Evolutionary conservation across 2,797 vertebrate genomes (phyloP).

Genomic region (Chiloscyllium punctatum): DNA sequence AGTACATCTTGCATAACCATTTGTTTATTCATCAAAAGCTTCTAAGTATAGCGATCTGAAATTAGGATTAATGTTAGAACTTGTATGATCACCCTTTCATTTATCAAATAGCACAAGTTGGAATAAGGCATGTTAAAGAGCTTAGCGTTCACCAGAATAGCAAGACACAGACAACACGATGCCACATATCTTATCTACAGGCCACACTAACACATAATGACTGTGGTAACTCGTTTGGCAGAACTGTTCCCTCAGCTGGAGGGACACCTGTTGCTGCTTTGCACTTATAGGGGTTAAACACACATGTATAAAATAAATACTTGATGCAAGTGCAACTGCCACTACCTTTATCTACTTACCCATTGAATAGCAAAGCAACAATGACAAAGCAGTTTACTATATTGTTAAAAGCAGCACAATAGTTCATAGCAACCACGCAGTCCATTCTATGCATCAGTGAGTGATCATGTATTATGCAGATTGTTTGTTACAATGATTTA

Average conservation of each 20-base stretch:
- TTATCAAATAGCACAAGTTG: background rate
- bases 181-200: background rate
- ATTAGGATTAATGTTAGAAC: background rate
- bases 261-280: background rate
- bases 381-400: background rate
- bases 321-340: background rate
- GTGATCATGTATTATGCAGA: background rate
- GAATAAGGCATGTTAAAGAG: background rate
- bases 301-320: background rate
- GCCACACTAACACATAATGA: background rate
- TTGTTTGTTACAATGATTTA: background rate
- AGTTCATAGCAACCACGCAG: background rate
- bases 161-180: background rate
- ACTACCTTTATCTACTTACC: background rate
- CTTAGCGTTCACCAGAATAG: background rate
- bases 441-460: background rate
- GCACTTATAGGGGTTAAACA: background rate
- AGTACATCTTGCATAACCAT: background rate
- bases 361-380: background rate
- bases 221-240: background rate
- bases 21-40: background rate
- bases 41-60: background rate
- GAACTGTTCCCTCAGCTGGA: background rate
- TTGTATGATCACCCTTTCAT: background rate
- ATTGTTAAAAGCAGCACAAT: background rate